Percentiles rank a stretch among this genome's conserved stretches.
These are phyloP conservation scores for Camelus bactrianus DNA, from an alignment of 2,113 vertebrate genomes.

Conservation along the genomic window DNA sequence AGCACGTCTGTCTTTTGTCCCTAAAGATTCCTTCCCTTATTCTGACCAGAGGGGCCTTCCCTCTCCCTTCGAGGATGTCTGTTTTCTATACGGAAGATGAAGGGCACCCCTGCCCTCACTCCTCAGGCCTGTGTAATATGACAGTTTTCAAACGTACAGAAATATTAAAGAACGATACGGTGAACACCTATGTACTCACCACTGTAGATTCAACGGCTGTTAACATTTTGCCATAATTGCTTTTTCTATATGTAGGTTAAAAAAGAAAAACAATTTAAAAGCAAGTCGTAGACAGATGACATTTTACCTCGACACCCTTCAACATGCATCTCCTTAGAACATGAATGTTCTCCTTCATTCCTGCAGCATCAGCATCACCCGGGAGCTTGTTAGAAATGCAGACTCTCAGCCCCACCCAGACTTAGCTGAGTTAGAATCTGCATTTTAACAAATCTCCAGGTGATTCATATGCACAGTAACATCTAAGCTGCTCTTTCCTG, in stretches of 20 bases:
- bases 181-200: not conserved
- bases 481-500: not conserved
- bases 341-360: fast-evolving
- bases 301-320: not conserved
- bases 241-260: not conserved
- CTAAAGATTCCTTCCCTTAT: not conserved
- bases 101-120: not conserved
- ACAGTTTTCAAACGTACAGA: not conserved
- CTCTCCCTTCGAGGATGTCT: not conserved
- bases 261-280: not conserved
- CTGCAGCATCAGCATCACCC: not conserved
- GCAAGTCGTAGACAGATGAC: not conserved
- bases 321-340: not conserved
- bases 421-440: not conserved
- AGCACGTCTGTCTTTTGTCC: not conserved
- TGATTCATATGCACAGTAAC: not conserved
- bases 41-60: not conserved
- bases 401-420: not conserved
- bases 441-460: not conserved
- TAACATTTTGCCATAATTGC: not conserved
- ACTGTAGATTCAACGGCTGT: not conserved
- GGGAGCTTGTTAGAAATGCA: not conserved
- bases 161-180: not conserved
- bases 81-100: not conserved
- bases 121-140: not conserved